Conservation (phyloP, 2,797 vertebrate genomes). For the Borostomias antarcticus region DNA sequence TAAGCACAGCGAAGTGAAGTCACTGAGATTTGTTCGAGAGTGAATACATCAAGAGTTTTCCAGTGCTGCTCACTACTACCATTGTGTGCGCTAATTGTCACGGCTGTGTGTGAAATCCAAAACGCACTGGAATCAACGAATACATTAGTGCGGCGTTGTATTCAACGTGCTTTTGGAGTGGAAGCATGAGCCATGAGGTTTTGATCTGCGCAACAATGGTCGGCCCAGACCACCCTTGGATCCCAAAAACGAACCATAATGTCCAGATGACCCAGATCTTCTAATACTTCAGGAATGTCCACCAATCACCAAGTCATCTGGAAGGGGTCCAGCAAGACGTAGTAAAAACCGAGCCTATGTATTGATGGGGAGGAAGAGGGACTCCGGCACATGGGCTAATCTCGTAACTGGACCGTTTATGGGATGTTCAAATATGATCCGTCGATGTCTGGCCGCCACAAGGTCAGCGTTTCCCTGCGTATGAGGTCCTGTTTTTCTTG, state of each 20-base stretch:
- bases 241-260: slow-evolving; percentile 49
- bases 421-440: slow-evolving; percentile 23
- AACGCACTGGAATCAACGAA: slow-evolving; percentile 25
- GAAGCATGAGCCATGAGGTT: slow-evolving; percentile 54
- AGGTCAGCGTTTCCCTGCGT: background rate
- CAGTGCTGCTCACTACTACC: too few species aligned
- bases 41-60: too few species aligned
- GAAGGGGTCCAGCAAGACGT: slow-evolving; percentile 49
- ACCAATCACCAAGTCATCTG: slow-evolving; percentile 59
- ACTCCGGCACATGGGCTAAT: slow-evolving; percentile 39
- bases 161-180: slow-evolving; percentile 41
- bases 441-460: slow-evolving; percentile 13
- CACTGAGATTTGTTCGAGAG: too few species aligned
- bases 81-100: slow-evolving; percentile 13
- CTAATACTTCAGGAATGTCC: slow-evolving; percentile 74
- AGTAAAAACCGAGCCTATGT: slow-evolving; percentile 47
- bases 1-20: too few species aligned
- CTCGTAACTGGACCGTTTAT: slow-evolving; percentile 35
- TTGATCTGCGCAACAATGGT: slow-evolving; percentile 57
- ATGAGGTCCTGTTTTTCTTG: background rate
- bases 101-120: slow-evolving; percentile 11
- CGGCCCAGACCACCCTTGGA: slow-evolving; percentile 66
- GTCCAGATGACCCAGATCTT: slow-evolving; percentile 73
- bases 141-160: slow-evolving; percentile 29
- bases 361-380: slow-evolving; percentile 16